A percentile compares a stretch with the other conserved stretches of the same genome.
phyloP scores from a whole-genome alignment of 2,797 vertebrate genomes.

The Emys orbicularis region DNA sequence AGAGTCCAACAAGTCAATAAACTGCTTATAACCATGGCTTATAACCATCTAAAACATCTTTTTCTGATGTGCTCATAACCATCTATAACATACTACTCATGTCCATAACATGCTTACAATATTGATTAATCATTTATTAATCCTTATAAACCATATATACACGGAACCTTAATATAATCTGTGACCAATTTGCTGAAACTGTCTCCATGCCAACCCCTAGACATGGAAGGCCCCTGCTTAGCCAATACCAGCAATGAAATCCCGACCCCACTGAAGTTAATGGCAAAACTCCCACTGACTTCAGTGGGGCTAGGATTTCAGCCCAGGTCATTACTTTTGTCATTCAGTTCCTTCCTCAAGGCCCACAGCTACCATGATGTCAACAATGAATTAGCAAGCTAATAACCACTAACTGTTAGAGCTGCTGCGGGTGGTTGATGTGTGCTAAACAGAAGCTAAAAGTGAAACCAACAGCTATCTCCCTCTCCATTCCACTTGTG shows the following conservation, averaged over 20 bases:
- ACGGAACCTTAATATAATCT: background rate
- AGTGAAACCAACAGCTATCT: too few relatives aligned
- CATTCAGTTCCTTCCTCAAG: too few relatives aligned
- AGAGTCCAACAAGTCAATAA: background rate
- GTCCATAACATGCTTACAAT: background rate
- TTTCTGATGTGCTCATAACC: background rate
- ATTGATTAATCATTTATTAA: background rate
- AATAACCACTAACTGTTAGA: too few relatives aligned
- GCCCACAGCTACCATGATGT: too few relatives aligned
- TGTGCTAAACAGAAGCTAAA: too few relatives aligned
- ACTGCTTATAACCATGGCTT: background rate
- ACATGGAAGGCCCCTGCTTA: background rate
- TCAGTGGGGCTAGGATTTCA: too few relatives aligned
- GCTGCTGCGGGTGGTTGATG: too few relatives aligned
- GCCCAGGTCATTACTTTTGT: too few relatives aligned
- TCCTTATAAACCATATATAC: background rate
- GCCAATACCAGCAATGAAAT: background rate
- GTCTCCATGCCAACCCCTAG: background rate
- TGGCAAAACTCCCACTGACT: background rate
- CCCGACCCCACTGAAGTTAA: background rate
- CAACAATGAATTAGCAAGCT: too few relatives aligned
- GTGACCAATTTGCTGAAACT: background rate
- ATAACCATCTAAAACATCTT: background rate
- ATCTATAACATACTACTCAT: background rate
- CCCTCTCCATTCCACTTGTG: too few relatives aligned